Evolutionary conservation across 2,113 vertebrate genomes (phyloP).

Genomic region (Anhinga rufa): DNA sequence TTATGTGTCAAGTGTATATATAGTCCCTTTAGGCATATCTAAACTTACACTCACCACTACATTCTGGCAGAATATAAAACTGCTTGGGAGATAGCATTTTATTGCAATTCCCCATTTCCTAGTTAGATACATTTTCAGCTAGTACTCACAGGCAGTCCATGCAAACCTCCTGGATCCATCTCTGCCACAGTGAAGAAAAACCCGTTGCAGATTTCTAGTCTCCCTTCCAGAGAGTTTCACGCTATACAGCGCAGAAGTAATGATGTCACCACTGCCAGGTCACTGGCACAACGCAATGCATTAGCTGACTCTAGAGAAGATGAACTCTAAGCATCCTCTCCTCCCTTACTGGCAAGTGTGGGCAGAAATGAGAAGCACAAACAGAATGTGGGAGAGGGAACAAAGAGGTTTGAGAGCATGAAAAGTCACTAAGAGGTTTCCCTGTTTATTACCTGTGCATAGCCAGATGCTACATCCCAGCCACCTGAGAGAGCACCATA

Average conservation of each 20-base stretch:
- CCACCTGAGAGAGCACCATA: constrained; percentile 74
- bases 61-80: neutral
- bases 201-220: neutral
- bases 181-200: neutral
- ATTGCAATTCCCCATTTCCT: neutral
- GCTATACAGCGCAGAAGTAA: neutral
- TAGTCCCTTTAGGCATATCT: constrained; percentile 2
- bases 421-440: constrained; percentile 34
- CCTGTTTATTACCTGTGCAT: constrained; percentile 42
- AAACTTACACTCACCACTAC: neutral
- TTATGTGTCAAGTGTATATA: neutral
- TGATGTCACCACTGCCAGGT: neutral
- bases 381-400: neutral
- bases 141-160: constrained; percentile 70
- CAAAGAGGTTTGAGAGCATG: neutral
- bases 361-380: neutral
- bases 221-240: neutral
- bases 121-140: neutral
- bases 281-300: neutral
- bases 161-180: constrained; percentile 74
- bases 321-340: neutral
- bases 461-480: constrained; percentile 62
- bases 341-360: neutral
- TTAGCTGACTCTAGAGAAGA: neutral
- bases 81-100: neutral